Evolutionary conservation across 2,888 invertebrate genomes (phyloP).

Genomic region (Drosophila putrida): DNA sequence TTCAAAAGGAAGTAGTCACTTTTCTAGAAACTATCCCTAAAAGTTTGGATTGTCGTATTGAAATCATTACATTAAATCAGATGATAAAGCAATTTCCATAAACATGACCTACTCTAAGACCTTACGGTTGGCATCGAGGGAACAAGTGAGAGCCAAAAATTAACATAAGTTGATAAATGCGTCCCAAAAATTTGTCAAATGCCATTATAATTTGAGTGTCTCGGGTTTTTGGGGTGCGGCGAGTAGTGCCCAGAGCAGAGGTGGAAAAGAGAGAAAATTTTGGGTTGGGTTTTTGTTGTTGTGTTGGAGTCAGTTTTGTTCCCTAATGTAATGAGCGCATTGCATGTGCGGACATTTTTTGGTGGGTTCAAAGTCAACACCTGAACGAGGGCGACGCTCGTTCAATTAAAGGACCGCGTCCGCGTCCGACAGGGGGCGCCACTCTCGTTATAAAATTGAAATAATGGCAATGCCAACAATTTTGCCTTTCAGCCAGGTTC

Average conservation of each 20-base stretch:
- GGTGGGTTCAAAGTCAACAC: constrained; percentile 71
- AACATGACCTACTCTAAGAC: constrained; percentile 13
- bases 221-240: constrained; percentile 52
- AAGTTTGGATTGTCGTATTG: neutral
- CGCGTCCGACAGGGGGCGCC: constrained; percentile 42
- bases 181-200: constrained; percentile 72
- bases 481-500: constrained; percentile 38
- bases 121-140: neutral
- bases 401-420: constrained; percentile 73
- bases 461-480: constrained; percentile 78
- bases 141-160: constrained; percentile 41
- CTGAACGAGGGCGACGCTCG: constrained; percentile 52
- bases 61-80: constrained; percentile 56
- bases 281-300: constrained; percentile 15
- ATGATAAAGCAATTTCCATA: constrained; percentile 50
- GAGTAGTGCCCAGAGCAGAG: constrained; percentile 5
- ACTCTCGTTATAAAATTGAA: constrained; percentile 77
- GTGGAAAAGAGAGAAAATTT: neutral
- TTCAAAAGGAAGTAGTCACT: neutral
- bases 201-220: constrained; percentile 72
- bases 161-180: constrained; percentile 74
- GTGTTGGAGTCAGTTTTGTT: constrained; percentile 17
- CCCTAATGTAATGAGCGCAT: constrained; percentile 77
- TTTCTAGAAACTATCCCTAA: neutral
- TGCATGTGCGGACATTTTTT: constrained; percentile 63